Conservation (phyloP, 2,888 invertebrate species). For the Aricia artaxerxes region DNA sequence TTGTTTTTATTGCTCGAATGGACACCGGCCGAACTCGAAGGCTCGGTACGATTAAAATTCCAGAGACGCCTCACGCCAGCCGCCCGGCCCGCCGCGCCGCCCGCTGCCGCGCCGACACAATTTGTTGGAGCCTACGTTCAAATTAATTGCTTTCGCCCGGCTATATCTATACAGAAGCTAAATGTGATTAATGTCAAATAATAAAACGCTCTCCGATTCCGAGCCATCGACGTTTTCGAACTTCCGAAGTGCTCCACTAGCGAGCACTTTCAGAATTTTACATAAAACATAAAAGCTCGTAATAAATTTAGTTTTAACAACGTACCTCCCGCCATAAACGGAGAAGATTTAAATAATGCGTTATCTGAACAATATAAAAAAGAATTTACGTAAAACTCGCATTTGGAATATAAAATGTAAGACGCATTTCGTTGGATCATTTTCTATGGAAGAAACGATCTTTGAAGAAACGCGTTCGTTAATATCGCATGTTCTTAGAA, state of each 20-base stretch:
- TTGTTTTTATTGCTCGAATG: conserved; percentile 52
- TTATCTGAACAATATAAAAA: conserved; percentile 17
- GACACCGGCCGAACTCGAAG: conserved; percentile 51
- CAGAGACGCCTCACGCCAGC: conserved; percentile 71
- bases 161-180: conserved; percentile 27
- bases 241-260: neutral
- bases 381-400: neutral
- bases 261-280: conserved; percentile 12
- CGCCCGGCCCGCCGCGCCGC: conserved; percentile 56
- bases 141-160: conserved; percentile 29
- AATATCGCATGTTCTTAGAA: conserved; percentile 73
- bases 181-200: conserved; percentile 20
- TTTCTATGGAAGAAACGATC: conserved; percentile 51
- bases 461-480: conserved; percentile 48
- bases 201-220: conserved; percentile 4
- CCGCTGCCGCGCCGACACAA: conserved; percentile 33
- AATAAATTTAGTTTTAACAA: conserved; percentile 27
- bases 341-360: conserved; percentile 14
- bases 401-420: conserved; percentile 41
- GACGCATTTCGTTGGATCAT: conserved; percentile 37
- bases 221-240: neutral
- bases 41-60: conserved; percentile 79
- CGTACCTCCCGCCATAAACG: conserved; percentile 27
- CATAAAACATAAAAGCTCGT: conserved; percentile 31
- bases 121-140: conserved; percentile 32